These are phyloP conservation scores for Temnothorax rugatulus DNA, from an alignment of 2,888 invertebrate genomes.

Conservation along the genomic window DNA sequence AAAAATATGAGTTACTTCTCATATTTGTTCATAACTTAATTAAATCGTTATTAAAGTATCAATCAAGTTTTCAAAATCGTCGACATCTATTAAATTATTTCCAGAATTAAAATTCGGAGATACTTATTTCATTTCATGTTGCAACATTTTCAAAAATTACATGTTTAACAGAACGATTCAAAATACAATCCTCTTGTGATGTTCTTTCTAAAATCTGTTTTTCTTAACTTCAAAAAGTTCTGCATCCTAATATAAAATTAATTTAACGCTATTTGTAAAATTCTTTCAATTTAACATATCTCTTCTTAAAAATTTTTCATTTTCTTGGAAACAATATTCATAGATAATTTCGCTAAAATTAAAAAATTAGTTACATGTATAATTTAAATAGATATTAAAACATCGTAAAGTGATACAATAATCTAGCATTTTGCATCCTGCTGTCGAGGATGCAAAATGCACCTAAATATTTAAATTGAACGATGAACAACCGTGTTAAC, in stretches of 20 bases:
- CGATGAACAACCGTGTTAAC: not conserved
- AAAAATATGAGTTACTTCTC: not conserved
- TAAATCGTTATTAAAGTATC: not conserved
- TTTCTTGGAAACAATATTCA: not conserved
- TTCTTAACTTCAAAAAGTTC: not conserved
- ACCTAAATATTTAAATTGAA: not conserved
- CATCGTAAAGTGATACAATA: not conserved
- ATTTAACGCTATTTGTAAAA: not conserved
- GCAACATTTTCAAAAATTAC: not conserved
- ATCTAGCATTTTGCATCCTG: not conserved
- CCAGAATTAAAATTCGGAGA: not conserved
- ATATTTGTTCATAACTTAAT: not conserved
- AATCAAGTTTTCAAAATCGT: not conserved
- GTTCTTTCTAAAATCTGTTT: not conserved
- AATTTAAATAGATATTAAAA: constrained; percentile 17
- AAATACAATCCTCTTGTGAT: not conserved
- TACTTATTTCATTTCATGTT: not conserved
- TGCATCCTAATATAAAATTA: not conserved
- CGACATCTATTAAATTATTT: not conserved
- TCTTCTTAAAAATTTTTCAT: not conserved
- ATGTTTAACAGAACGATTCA: not conserved
- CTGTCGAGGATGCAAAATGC: not conserved
- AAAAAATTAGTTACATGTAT: not conserved
- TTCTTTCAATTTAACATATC: not conserved
- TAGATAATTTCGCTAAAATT: not conserved